These are phyloP conservation scores for Platorchestia sp. DNA, from an alignment of 1,140 invertebrate species.

Conservation along the genomic window DNA sequence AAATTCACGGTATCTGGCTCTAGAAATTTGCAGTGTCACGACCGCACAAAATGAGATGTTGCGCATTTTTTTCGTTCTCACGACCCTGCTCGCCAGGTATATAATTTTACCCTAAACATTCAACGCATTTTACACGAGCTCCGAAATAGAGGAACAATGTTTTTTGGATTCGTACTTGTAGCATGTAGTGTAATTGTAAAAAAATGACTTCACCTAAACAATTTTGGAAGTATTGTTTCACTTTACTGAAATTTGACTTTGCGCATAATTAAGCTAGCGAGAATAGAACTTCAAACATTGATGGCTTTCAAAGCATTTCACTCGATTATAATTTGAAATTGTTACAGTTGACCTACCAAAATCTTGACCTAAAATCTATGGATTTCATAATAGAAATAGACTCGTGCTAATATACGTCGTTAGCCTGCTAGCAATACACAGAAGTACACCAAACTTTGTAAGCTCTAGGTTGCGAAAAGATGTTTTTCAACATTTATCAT, in stretches of 20 bases:
- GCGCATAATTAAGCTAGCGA: neutral
- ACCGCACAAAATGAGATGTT: neutral
- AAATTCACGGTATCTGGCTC: neutral
- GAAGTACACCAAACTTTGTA: too few relatives aligned
- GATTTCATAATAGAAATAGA: too few relatives aligned
- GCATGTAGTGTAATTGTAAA: too few relatives aligned
- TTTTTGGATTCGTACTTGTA: neutral
- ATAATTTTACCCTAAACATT: neutral
- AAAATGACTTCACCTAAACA: too few relatives aligned
- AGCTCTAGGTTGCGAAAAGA: too few relatives aligned
- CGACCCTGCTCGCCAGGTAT: neutral
- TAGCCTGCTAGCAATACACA: too few relatives aligned
- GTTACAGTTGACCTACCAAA: too few relatives aligned
- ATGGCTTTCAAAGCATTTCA: neutral
- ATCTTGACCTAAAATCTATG: too few relatives aligned
- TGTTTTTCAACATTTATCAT: too few relatives aligned
- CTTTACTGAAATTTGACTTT: too few relatives aligned
- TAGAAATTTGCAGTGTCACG: neutral
- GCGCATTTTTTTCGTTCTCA: neutral
- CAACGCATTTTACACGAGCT: neutral
- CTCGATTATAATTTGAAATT: neutral
- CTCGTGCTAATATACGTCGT: too few relatives aligned
- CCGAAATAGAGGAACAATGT: neutral
- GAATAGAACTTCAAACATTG: neutral
- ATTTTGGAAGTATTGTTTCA: too few relatives aligned